Base-by-base conservation (phyloP, 2,113 vertebrate species). In the Trichechus manatus region DNA sequence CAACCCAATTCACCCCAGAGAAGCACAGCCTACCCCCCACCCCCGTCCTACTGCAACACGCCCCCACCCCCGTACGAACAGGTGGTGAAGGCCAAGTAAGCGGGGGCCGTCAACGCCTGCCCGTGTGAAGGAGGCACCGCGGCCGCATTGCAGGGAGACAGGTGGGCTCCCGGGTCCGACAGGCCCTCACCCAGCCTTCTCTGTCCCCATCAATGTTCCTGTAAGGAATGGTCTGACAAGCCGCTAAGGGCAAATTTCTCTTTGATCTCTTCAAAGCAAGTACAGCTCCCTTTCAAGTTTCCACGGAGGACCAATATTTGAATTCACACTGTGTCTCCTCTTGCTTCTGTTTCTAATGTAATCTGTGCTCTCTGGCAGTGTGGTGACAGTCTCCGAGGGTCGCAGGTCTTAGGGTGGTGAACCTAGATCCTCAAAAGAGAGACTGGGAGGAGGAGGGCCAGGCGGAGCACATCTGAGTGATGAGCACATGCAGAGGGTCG, bases 31-130 rank as follows among this genome's bases (percentile, higher is more conserved):
- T 99, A 99, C 53, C 99, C 99, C 0, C 99, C 99, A 0, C 99
- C 99, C 5, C 99, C 99, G 0, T 99, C 99, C 84, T 99, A 99
- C 98, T 99, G 99, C 98, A 99, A 99, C 98, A 99, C 99, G 1
- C 99, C 99, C 0, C 99, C 99, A 0, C 99, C 99, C 0, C 98
- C 99, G 0, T 99, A 99, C 0, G 99, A 99, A 97, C 99, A 99
- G 98, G 99, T 99, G 96, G 99, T 99, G 97, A 99, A 99, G 93
- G 98, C 98, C 50, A 99, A 99, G 93, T 99, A 99, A 99, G 99
- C 98, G 93, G 96, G 88, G 50, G 3, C 0, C 84, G 3, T 9
- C 33, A 2, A 72, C 93, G 81, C 93, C 95, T 27, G 96, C 80
- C 93, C 63, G 97, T 78, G 93, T 95, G 97, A 97, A n/a, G 66